Percentiles rank a stretch among this genome's conserved stretches.
Evolutionary conservation across 1,140 invertebrate genomes (phyloP).

Genomic region (Centruroides vittatus): DNA sequence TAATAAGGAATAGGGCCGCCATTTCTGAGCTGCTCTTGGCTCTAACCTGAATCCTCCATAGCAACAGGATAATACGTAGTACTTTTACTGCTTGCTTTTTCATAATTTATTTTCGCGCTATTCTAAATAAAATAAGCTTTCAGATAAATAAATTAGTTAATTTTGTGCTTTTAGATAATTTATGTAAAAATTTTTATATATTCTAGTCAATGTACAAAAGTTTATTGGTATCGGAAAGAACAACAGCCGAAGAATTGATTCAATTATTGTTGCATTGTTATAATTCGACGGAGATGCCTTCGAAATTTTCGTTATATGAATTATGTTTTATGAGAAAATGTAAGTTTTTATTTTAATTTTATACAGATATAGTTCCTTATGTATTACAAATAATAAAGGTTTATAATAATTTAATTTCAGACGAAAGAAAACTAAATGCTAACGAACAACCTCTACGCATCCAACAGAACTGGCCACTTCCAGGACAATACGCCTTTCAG

Average conservation of each 20-base stretch:
- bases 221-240: constrained; percentile 69
- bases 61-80: too few relatives aligned
- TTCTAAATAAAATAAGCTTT: too few relatives aligned
- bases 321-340: constrained; percentile 31
- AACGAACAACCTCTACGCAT: constrained; percentile 70
- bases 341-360: constrained; percentile 9
- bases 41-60: too few relatives aligned
- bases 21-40: too few relatives aligned
- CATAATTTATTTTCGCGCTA: too few relatives aligned
- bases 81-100: too few relatives aligned
- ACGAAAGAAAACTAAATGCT: constrained; percentile 69
- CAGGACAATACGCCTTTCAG: constrained; percentile 25
- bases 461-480: constrained; percentile 51
- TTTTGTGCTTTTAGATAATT: too few relatives aligned
- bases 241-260: constrained; percentile 72
- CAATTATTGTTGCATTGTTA: constrained; percentile 71
- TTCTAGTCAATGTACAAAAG: constrained; percentile 73
- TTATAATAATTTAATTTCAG: constrained; percentile 2
- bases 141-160: too few relatives aligned
- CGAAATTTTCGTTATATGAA: constrained; percentile 74
- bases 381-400: background rate
- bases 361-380: background rate
- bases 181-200: too few relatives aligned
- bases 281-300: constrained; percentile 59
- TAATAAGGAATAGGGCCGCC: too few relatives aligned